phyloP scores from a whole-genome alignment of 2,113 vertebrate species.

The Amphiprion ocellaris region DNA sequence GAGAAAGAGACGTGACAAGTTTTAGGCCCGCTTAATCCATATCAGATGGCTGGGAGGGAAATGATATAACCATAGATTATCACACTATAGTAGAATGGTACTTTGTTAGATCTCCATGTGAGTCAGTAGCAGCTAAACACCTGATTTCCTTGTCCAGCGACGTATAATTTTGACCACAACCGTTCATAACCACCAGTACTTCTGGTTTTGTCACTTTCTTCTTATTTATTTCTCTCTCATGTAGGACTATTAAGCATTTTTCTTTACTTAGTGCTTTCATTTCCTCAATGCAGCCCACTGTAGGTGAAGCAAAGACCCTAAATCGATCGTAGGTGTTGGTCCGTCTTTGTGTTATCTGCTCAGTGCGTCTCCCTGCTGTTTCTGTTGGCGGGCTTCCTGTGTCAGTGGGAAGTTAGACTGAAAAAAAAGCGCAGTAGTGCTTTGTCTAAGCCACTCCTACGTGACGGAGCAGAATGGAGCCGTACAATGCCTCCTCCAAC shows the following conservation, averaged over 20 bases:
- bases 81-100: too few species aligned
- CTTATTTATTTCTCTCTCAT: too few species aligned
- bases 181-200: neutral
- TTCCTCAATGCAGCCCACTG: neutral
- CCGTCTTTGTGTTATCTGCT: conserved; percentile 18
- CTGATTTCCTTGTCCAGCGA: too few species aligned
- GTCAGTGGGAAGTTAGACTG: conserved; percentile 35
- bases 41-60: too few species aligned
- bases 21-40: too few species aligned
- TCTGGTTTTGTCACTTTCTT: neutral
- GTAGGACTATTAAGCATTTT: neutral
- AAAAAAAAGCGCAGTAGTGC: conserved; percentile 53
- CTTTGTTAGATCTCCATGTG: too few species aligned
- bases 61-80: too few species aligned
- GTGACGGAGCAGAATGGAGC: conserved; percentile 28
- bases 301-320: conserved; percentile 1
- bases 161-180: neutral
- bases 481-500: conserved; percentile 41
- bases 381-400: conserved; percentile 33
- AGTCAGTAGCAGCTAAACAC: too few species aligned
- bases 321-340: conserved; percentile 1
- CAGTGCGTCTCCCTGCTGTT: conserved; percentile 10
- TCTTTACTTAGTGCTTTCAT: neutral
- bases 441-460: conserved; percentile 34
- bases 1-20: too few species aligned